phyloP scores from a whole-genome alignment of 2,888 invertebrate species.

The Trypoxylon attenuatum region DNA sequence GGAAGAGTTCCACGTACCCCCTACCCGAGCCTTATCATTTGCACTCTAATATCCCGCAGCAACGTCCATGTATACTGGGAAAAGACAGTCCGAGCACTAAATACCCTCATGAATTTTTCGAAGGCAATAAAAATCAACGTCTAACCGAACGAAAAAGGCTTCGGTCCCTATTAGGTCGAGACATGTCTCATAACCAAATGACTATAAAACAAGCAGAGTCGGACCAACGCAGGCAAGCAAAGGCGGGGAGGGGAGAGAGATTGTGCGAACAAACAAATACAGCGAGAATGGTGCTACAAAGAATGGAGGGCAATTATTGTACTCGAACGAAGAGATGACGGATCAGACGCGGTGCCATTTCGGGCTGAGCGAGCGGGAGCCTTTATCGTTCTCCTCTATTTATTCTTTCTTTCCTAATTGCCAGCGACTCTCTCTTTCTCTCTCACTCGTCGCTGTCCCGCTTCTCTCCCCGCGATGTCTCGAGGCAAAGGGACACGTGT shows the following conservation, averaged over 20 bases:
- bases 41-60: too few species aligned
- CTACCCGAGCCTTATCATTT: too few species aligned
- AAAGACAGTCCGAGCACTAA: too few species aligned
- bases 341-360: slow-evolving; percentile 56
- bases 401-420: slow-evolving; percentile 19
- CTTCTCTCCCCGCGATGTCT: too few species aligned
- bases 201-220: slow-evolving; percentile 28
- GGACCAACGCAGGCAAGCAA: slow-evolving; percentile 25
- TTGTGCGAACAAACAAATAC: slow-evolving; percentile 36
- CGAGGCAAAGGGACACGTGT: too few species aligned
- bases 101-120: too few species aligned
- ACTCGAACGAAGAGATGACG: slow-evolving; percentile 54
- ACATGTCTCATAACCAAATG: slow-evolving; percentile 37
- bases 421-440: background rate
- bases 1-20: too few species aligned
- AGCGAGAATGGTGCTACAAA: slow-evolving; percentile 38
- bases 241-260: slow-evolving; percentile 6
- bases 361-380: slow-evolving; percentile 32
- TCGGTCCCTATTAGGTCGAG: background rate
- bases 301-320: slow-evolving; percentile 59
- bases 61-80: too few species aligned
- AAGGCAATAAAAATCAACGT: too few species aligned
- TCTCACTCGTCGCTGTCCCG: background rate
- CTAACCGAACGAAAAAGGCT: background rate
- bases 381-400: slow-evolving; percentile 33